Base-by-base conservation (phyloP, 2,113 vertebrate genomes). In the Anser cygnoides region DNA sequence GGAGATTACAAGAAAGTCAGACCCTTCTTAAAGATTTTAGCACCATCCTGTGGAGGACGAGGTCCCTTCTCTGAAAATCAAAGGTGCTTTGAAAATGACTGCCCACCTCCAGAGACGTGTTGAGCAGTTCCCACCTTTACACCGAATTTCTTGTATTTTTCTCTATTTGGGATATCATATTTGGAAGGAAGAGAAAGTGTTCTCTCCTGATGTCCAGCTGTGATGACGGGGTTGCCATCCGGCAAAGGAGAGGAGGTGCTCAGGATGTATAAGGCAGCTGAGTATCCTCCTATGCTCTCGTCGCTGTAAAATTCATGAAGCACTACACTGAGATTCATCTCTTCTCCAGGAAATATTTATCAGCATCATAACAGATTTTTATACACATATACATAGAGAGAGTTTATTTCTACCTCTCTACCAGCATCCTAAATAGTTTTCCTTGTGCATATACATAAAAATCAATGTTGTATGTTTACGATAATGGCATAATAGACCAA, bases 11-110 rank as follows among this genome's bases (percentile, higher is more conserved):
- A 54, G 25, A 55, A 72, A 89, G 77, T 52, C 31, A 26, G 54
- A 57, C n/a, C 44, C 54, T 92, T 90, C 95, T 79, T 92, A 91
- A 91, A 77, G 95, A 95, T 89, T 94, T 95, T 96, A 96, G 95
- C 95, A 95, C 95, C 96, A 97, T 96, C 96, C 95, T 96, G 89
- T 96, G 94, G 92, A 95, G 95, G 82, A 63, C 3, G 16, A 96
- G 58, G 28, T 89, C 62, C 74, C 58, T 91, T 66, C 71, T 79
- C 74, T 52, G 31, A 28, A 84, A 92, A 89, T 50, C 35, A 81
- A 41, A 93, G 26, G 31, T 79, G 46, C 68, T 94, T 84, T 49
- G 54, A 78, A 78, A 94, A 65, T 0, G 1, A 4, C 58, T 46
- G n/a, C 44, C 31, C 66, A 14, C 11, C 28, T 29, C 72, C 68